Evolutionary conservation across 2,797 vertebrate genomes (phyloP), one percentile per base, ranked within the genome.

Genomic region (Hypotaenidia okinawae): DNA sequence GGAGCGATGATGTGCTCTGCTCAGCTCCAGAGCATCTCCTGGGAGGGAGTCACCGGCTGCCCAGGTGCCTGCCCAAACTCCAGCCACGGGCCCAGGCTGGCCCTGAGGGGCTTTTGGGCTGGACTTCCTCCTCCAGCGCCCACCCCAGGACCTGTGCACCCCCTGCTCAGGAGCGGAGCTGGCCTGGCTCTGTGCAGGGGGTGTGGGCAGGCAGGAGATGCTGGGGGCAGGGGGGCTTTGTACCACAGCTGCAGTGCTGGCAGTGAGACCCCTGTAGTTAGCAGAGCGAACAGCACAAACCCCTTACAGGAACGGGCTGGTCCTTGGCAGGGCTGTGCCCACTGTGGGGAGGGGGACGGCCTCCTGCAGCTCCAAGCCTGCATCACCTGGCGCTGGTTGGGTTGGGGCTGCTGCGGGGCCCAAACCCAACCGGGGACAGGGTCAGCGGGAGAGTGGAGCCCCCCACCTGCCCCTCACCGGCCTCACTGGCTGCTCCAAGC

Each of bases 161-260:
- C 19, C 15, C 6, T 17, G 30, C 14, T 3, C 2, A 4, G 74
- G 8, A 41, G 35, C 21, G 33, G 27, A 35, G 25, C 59, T n/a
- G 77, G 3, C 16, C 8, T 39, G n/a, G 59, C 72, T 16, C 1
- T 18, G 58, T 15, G 1, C 8, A 0, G 2, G 49, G 4, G 45
- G 13, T 33, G n/a, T 24, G 13, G 52, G 33, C 25, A 57, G 61
- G 16, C 73, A 37, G 79, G 59, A 41, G 66, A 15, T 39, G 76
- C 72, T 0, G 22, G 4, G 30, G 5, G 10, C 37, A 37, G 61
- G 54, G 25, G 58, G 2, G 49, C n/a, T 30, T 32, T 0, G 43
- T 25, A 17, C 22, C 64, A 43, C 64, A 28, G 92, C 84, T 95
- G 84, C 16, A 17, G 41, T 43, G 41, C 45, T 18, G 33, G 8